Evolutionary conservation across 2,888 invertebrate species (phyloP), one percentile per base, ranked within the genome.

Genomic region (Pandemis cinnamomeana): DNA sequence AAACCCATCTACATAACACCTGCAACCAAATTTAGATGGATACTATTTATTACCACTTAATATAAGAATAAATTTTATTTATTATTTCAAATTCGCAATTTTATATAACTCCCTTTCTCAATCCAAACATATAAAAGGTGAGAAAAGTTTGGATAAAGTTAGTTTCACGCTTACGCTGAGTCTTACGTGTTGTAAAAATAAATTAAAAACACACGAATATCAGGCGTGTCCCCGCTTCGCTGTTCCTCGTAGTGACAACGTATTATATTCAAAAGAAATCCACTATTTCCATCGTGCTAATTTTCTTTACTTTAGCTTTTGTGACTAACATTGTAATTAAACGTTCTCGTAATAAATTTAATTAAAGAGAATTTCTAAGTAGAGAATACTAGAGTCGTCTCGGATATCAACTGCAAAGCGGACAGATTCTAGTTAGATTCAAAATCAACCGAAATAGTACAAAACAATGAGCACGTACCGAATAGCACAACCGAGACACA

Each of bases 61-160:
- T 87, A 85, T 86, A 87, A 84, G 83, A 82, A 89, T 89, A 90
- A 89, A 88, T 80, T 77, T 75, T 83, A 86, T 82, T 86, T 87
- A 84, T 86, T 83, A 86, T 86, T 81, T 79, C 76, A 77, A 78
- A 77, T 51, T 75, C 67, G 58, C 60, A 77, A 76, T 79, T 84
- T 72, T 86, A 20, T 86, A 82, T 80, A 84, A 81, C 86, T 79
- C 75, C 77, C 80, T 72, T 72, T 36, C 13, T 76, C 78, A 80
- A 78, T 79, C 83, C 81, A 85, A 84, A 77, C 76, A 44, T 71
- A 75, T 77, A 79, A 68, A 84, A 93, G 92, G 92, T 93, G 93
- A 92, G 93, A 90, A 81, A 79, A 77, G 82, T 87, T 88, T 90
- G 85, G 82, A 82, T 82, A 78, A 80, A 71, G 36, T 42, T 36